Conservation (phyloP, 2,888 invertebrate genomes). For the Micropterix aruncella region DNA sequence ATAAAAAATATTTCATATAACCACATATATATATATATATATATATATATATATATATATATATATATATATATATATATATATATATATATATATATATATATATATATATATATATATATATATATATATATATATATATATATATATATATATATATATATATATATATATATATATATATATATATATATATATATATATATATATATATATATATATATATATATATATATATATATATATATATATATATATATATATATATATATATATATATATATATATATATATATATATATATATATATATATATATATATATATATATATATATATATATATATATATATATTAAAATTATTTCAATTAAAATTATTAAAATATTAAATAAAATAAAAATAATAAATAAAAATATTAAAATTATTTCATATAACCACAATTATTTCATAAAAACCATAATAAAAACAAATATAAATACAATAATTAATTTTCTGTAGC, state of each 20-base stretch:
- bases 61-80: background rate
- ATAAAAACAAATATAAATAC: no score
- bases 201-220: background rate
- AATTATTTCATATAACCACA: no score
- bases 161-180: background rate
- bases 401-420: no score
- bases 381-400: no score
- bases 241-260: background rate
- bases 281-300: background rate
- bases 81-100: background rate
- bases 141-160: background rate
- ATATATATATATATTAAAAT: background rate
- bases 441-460: no score
- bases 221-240: background rate
- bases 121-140: background rate
- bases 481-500: no score
- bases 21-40: background rate
- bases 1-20: background rate
- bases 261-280: background rate
- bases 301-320: background rate
- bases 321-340: background rate
- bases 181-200: background rate
- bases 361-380: no score
- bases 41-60: background rate
- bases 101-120: background rate